These are phyloP conservation scores for Xiphophorus maculatus DNA, from an alignment of 2,113 vertebrate species.

Conservation along the genomic window DNA sequence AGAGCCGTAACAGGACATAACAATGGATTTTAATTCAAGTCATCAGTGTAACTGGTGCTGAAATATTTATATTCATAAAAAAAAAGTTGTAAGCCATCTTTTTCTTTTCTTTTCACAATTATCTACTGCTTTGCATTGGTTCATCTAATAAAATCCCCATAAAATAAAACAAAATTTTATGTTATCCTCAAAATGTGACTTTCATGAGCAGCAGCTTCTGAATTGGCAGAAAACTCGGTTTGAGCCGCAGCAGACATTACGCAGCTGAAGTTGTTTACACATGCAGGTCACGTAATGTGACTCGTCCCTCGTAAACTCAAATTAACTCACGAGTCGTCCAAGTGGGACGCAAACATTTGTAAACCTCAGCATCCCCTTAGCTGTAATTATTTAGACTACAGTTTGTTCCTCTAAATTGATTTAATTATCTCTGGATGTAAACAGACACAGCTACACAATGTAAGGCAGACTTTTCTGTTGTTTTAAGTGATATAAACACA, in stretches of 20 bases:
- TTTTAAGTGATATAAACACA: background rate
- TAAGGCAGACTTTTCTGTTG: background rate
- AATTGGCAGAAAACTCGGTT: background rate
- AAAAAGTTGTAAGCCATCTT: background rate
- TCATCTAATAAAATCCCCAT: no score
- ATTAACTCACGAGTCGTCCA: slow-evolving; percentile 9
- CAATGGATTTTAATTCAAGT: no score
- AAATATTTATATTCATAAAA: background rate
- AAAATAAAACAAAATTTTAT: background rate
- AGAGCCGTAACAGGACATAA: no score
- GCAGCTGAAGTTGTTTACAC: slow-evolving; percentile 9
- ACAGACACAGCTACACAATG: background rate
- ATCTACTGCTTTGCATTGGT: background rate
- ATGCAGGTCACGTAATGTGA: slow-evolving; percentile 19
- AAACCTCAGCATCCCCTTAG: background rate
- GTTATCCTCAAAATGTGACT: background rate
- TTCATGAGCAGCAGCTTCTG: background rate
- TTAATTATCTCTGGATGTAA: background rate
- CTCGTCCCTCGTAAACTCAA: slow-evolving; percentile 18
- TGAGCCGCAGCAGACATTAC: background rate
- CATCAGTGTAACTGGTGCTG: background rate
- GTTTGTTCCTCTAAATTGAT: background rate
- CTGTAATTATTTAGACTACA: background rate
- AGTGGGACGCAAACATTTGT: slow-evolving; percentile 28
- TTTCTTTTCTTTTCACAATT: background rate